These are phyloP conservation scores for Phodopus roborovskii DNA, from an alignment of 2,113 vertebrate genomes.

Conservation along the genomic window DNA sequence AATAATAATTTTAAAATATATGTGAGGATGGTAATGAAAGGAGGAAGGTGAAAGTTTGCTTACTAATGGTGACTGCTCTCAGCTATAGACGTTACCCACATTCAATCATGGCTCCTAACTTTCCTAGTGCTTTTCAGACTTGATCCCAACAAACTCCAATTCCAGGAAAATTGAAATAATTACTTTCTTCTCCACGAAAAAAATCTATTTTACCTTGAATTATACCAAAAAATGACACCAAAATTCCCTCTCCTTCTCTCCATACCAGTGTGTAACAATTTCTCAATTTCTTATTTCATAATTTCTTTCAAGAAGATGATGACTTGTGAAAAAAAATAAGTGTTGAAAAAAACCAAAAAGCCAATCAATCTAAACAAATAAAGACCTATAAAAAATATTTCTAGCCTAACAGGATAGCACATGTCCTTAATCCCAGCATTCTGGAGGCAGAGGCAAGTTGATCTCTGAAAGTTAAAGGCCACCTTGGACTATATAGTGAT, in stretches of 20 bases:
- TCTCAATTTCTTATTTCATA: constrained; percentile 24
- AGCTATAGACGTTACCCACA: background rate
- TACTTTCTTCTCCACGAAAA: background rate
- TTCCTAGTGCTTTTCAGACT: background rate
- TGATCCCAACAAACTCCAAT: background rate
- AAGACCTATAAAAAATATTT: constrained; percentile 61
- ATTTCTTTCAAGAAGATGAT: background rate
- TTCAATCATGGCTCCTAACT: background rate
- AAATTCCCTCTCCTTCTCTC: constrained; percentile 1
- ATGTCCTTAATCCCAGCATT: background rate
- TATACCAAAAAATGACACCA: background rate
- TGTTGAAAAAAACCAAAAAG: constrained; percentile 21
- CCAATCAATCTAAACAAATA: constrained; percentile 46
- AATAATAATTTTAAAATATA: no score
- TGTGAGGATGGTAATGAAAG: background rate
- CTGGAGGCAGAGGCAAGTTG: background rate
- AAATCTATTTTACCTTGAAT: background rate
- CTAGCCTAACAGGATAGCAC: background rate
- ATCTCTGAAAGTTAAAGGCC: background rate
- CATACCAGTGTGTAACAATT: background rate
- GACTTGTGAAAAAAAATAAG: constrained; percentile 7
- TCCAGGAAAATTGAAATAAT: background rate
- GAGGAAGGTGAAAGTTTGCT: background rate
- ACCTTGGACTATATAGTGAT: background rate
- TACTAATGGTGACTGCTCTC: background rate